phyloP scores from a whole-genome alignment of 1,140 invertebrate genomes.

The Onthophagus taurus region DNA sequence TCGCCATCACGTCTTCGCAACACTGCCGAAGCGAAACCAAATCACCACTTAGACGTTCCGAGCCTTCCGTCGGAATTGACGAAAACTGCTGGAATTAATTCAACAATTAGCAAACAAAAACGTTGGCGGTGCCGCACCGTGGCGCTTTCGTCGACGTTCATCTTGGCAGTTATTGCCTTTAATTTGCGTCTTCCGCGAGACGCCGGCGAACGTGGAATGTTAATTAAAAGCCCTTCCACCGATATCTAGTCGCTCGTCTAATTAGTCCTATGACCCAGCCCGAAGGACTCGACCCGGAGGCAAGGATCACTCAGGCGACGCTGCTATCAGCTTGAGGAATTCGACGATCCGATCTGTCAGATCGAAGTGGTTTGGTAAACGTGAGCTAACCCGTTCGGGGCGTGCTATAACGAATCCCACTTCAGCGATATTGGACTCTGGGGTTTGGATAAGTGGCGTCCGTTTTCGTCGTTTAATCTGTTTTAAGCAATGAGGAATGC shows the following conservation, averaged over 20 bases:
- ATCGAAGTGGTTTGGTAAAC: too few relatives aligned
- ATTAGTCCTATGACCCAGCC: constrained; percentile 27
- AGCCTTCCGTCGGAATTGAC: constrained; percentile 18
- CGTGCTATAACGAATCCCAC: too few relatives aligned
- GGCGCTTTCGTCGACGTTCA: constrained; percentile 27
- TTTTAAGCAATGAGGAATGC: too few relatives aligned
- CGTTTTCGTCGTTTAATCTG: too few relatives aligned
- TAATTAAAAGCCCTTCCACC: constrained; percentile 37
- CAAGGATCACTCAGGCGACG: too few relatives aligned
- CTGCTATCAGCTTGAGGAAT: too few relatives aligned
- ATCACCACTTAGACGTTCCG: constrained; percentile 7
- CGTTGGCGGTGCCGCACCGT: constrained; percentile 23
- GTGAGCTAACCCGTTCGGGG: too few relatives aligned
- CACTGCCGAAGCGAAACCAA: constrained; percentile 11
- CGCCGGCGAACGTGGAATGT: constrained; percentile 34
- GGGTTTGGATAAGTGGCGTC: too few relatives aligned
- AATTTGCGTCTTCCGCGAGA: constrained; percentile 34
- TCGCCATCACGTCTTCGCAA: too few relatives aligned
- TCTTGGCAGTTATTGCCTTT: constrained; percentile 36
- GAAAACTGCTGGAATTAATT: constrained; percentile 33
- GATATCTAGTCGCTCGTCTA: constrained; percentile 33
- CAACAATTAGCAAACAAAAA: constrained; percentile 37
- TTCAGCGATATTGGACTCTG: too few relatives aligned
- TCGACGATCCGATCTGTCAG: too few relatives aligned
- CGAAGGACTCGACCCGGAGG: too few relatives aligned